These are phyloP conservation scores for Heteropelma amictum DNA, from an alignment of 2,888 invertebrate species.

Conservation along the genomic window DNA sequence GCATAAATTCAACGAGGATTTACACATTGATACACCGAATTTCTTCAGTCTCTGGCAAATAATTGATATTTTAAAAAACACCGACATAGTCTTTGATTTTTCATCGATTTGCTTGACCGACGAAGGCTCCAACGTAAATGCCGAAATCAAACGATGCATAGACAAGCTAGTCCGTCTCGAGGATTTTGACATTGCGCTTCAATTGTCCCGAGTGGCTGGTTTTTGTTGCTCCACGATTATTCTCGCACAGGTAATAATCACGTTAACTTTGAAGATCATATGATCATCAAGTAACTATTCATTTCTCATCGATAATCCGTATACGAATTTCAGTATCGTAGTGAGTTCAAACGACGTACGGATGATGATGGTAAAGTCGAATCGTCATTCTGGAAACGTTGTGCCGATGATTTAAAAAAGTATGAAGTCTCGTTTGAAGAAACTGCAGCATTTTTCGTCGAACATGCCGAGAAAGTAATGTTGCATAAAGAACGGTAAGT, in stretches of 20 bases:
- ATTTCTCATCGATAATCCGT: too few relatives aligned
- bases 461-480: slow-evolving; percentile 79
- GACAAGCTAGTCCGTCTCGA: slow-evolving; percentile 79
- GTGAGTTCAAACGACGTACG: slow-evolving; percentile 77
- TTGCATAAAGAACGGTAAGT: slow-evolving; percentile 70
- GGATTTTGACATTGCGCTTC: slow-evolving; percentile 81
- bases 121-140: slow-evolving; percentile 78
- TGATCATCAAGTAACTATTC: neutral
- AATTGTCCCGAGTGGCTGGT: slow-evolving; percentile 79
- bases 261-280: neutral
- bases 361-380: slow-evolving; percentile 71
- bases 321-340: slow-evolving; percentile 64
- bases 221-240: slow-evolving; percentile 70
- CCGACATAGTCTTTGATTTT: slow-evolving; percentile 80
- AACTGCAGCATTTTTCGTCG: slow-evolving; percentile 83
- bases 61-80: slow-evolving; percentile 81
- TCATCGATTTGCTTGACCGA: slow-evolving; percentile 78
- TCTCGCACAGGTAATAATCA: slow-evolving; percentile 68
- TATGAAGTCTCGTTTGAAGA: slow-evolving; percentile 82
- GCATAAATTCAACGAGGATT: slow-evolving; percentile 65
- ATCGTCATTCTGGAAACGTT: slow-evolving; percentile 80
- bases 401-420: slow-evolving; percentile 82
- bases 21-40: slow-evolving; percentile 75
- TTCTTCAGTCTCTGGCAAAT: slow-evolving; percentile 79
- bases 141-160: slow-evolving; percentile 80